Evolutionary conservation across 2,888 invertebrate genomes (phyloP).

Genomic region (Tetheella fluctuosa): DNA sequence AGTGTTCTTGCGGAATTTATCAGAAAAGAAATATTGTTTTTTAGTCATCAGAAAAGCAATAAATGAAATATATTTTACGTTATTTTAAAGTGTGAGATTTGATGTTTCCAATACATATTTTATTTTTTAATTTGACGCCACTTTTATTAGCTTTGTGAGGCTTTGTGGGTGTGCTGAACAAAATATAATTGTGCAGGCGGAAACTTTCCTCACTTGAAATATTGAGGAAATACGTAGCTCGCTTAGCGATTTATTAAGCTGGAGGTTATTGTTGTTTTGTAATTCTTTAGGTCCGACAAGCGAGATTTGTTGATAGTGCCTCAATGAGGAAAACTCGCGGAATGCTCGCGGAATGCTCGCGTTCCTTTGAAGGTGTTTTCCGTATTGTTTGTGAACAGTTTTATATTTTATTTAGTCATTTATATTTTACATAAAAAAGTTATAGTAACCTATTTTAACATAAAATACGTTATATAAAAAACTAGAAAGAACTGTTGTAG

Average conservation of each 20-base stretch:
- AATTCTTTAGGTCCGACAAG: constrained; percentile 5
- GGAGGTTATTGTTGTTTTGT: constrained; percentile 10
- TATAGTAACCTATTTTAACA: too few species aligned
- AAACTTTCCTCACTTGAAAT: constrained; percentile 33
- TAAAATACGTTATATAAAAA: too few species aligned
- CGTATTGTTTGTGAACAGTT: neutral
- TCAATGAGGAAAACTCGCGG: neutral
- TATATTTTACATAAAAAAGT: neutral
- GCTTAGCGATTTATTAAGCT: constrained; percentile 30
- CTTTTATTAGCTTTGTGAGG: too few species aligned
- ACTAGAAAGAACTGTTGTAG: too few species aligned
- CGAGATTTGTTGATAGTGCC: neutral
- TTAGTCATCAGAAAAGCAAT: too few species aligned
- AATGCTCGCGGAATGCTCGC: too few species aligned
- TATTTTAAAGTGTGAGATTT: too few species aligned
- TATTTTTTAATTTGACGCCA: too few species aligned
- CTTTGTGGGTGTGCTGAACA: constrained; percentile 26
- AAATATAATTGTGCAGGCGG: constrained; percentile 34
- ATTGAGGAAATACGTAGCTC: constrained; percentile 34
- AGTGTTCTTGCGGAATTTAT: too few species aligned
- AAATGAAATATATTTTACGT: too few species aligned
- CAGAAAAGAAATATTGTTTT: too few species aligned
- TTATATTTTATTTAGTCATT: neutral
- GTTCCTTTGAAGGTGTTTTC: neutral
- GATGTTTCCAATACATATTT: too few species aligned